Base-by-base conservation (phyloP, 2,888 invertebrate species). In the Tholera decimalis region DNA sequence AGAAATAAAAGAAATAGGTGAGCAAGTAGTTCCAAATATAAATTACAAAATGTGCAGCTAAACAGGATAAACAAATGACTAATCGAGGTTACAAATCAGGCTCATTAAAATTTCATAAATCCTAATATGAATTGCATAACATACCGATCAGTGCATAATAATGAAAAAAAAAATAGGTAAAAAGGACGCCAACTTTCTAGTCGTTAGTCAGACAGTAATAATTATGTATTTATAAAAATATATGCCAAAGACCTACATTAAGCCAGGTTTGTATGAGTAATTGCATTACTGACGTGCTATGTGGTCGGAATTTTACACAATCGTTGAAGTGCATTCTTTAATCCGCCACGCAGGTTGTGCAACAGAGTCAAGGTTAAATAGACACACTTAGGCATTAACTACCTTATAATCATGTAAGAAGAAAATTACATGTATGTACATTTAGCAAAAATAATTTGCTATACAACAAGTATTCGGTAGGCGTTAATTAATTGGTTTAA, bases 331-430 rank as follows among this genome's bases (percentile, higher is more conserved):
- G 67, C 79, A 68, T 69, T 70, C 60, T 73, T 65, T 35, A 53
- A 47, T 65, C 33, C 62, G 70, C 59, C 37, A 77, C 57, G 50
- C 57, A 55, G 43, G 33, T 49, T 81, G 62, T 76, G 68, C 63
- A 80, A 79, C 61, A 82, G 82, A 66, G 77, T 77, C 79, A 82
- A 71, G 71, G 68, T 28, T 9, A 54, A 54, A 57, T 60, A 54
- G 24, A 26, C 24, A 35, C n/a, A 62, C 22, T 39, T 44, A 63
- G 13, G 33, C 33, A 54, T 54, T 15, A 53, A 46, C 44, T 35
- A 39, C 44, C 11, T 39, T 51, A 73, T 46, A 11, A 11, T 43
- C 33, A 9, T 41, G 22, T 57, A 54, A 41, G 46, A 30, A 60
- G 46, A 61, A 68, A 51, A 63, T 67, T 57, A 24, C 67, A 46